phyloP scores from a whole-genome alignment of 2,113 vertebrate genomes.

The Odobenus rosmarus region DNA sequence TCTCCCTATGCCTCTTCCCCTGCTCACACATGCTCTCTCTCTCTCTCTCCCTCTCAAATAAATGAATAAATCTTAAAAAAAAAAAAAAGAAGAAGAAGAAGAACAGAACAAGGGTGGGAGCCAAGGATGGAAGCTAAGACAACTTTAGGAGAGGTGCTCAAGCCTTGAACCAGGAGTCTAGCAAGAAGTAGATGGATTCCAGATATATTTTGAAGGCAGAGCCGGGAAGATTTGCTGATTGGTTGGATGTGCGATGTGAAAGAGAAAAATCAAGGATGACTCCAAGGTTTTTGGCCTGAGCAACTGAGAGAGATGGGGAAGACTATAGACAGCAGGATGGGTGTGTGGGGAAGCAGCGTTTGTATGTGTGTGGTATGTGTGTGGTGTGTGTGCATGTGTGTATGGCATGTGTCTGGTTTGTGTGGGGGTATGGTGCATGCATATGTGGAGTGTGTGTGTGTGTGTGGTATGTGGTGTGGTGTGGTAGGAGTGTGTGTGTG shows the following conservation, averaged over 20 bases:
- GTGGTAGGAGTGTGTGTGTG: too few species aligned
- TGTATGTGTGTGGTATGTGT: too few species aligned
- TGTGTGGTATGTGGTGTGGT: too few species aligned
- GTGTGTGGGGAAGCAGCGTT: too few species aligned
- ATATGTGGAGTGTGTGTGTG: too few species aligned
- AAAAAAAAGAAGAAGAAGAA: too few species aligned
- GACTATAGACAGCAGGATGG: not conserved
- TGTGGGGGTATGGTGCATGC: not conserved
- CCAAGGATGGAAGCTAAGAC: not conserved
- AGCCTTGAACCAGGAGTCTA: not conserved
- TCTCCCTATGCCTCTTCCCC: not conserved
- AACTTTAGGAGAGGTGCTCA: not conserved
- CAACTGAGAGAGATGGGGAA: not conserved
- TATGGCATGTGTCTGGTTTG: not conserved
- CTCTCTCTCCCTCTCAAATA: not conserved
- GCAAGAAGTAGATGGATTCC: not conserved
- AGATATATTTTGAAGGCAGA: not conserved
- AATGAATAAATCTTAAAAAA: not conserved
- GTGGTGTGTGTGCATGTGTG: not conserved
- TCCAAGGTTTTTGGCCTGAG: not conserved
- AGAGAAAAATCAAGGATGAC: not conserved
- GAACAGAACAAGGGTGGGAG: not conserved
- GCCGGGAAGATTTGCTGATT: not conserved
- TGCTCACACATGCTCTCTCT: not conserved
- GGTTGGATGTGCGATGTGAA: not conserved